phyloP scores from a whole-genome alignment of 2,113 vertebrate genomes.

The Uria aalge region DNA sequence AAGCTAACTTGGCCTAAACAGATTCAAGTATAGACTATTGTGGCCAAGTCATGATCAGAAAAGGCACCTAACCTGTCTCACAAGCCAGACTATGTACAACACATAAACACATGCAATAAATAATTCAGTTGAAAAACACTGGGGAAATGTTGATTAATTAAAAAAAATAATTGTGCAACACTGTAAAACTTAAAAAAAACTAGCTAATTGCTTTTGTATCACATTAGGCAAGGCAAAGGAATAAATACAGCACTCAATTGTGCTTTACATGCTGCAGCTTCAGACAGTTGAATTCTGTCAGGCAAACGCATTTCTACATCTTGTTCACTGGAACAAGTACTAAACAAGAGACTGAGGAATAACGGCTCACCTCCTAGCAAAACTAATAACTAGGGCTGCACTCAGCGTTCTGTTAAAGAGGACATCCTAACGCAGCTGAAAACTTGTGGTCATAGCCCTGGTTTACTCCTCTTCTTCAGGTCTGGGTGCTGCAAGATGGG shows the following conservation, averaged over 20 bases:
- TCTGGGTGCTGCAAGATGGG: neutral
- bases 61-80: neutral
- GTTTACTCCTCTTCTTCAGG: neutral
- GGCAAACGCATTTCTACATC: neutral
- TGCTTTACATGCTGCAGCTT: neutral
- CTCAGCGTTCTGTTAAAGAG: neutral
- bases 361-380: neutral
- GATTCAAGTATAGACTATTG: neutral
- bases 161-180: neutral
- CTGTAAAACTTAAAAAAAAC: neutral
- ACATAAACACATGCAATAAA: neutral
- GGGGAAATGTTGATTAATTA: neutral
- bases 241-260: neutral
- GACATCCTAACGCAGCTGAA: neutral
- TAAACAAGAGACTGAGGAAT: neutral
- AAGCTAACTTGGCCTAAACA: neutral
- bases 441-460: neutral
- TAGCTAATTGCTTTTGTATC: neutral
- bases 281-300: neutral
- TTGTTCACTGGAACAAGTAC: neutral
- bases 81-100: neutral
- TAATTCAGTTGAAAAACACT: neutral
- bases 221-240: neutral
- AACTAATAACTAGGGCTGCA: neutral
- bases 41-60: neutral